A percentile compares a stretch with the other conserved stretches of the same genome.
Conservation (phyloP, 2,797 vertebrate species). For the Pelobates cultripes region DNA sequence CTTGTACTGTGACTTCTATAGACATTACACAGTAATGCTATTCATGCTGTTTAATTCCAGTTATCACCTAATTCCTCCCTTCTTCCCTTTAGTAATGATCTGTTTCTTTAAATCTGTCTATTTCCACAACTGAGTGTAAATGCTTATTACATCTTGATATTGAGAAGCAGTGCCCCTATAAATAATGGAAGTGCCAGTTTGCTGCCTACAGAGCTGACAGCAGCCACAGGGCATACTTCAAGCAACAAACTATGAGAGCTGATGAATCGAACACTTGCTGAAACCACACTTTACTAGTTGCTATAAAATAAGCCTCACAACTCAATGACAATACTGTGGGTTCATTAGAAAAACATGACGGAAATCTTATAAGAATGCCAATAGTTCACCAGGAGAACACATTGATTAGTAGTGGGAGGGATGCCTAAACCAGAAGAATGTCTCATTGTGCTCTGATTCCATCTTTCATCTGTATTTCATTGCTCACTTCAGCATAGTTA, state of each 20-base stretch:
- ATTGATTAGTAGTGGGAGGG: not conserved
- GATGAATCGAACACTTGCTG: conserved; percentile 6
- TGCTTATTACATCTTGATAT: conserved; percentile 29
- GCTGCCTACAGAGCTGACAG: conserved; percentile 31
- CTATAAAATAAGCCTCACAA: conserved; percentile 3
- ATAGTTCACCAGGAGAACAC: conserved; percentile 8
- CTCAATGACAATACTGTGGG: not conserved
- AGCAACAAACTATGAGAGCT: conserved; percentile 7
- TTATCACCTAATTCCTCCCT: too few relatives aligned
- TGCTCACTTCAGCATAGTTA: not conserved
- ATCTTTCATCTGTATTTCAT: not conserved
- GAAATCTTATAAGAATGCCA: not conserved
- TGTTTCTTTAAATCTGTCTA: not conserved
- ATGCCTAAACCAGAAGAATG: conserved; percentile 32
- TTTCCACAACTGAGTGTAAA: conserved; percentile 9
- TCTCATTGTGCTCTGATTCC: accelerated
- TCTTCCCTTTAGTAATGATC: not conserved
- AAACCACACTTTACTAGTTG: not conserved
- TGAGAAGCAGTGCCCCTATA: conserved; percentile 8
- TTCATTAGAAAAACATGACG: not conserved
- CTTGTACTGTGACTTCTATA: too few relatives aligned
- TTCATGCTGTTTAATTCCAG: too few relatives aligned
- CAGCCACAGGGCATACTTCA: conserved; percentile 20
- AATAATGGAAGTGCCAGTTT: conserved; percentile 31
- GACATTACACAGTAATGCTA: too few relatives aligned